A percentile compares a stretch with the other conserved stretches of the same genome.
Conservation (phyloP, 1,140 invertebrate species). For the Brachionus manjavacas region DNA sequence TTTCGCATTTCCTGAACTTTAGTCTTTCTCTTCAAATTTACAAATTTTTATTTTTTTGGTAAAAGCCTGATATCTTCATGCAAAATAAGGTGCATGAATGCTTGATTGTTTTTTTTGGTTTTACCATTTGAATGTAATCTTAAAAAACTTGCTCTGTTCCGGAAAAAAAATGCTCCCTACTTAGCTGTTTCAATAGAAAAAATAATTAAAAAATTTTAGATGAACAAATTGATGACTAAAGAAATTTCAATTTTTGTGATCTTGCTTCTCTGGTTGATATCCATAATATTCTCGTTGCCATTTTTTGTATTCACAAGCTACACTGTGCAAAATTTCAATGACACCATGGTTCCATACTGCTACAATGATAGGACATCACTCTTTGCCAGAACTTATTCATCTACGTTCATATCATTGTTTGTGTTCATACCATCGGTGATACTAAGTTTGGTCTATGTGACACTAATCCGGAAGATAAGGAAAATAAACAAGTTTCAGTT, state of each 20-base stretch:
- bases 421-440: constrained; percentile 29
- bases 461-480: not conserved
- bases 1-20: too few species aligned
- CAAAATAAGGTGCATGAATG: too few species aligned
- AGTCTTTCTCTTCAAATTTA: too few species aligned
- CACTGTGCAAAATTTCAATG: not conserved
- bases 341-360: not conserved
- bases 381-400: not conserved
- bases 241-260: not conserved
- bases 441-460: not conserved
- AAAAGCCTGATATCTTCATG: too few species aligned
- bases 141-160: too few species aligned
- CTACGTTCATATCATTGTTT: constrained; percentile 1
- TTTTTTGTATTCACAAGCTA: not conserved
- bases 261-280: not conserved
- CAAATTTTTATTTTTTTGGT: too few species aligned
- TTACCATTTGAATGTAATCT: too few species aligned
- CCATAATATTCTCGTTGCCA: not conserved
- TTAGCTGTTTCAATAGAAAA: too few species aligned
- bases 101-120: too few species aligned
- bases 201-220: not conserved
- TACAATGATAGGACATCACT: not conserved
- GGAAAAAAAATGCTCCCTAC: too few species aligned
- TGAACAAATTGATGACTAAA: not conserved
- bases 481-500: not conserved